Evolutionary conservation across 2,888 invertebrate species (phyloP), one percentile per base, ranked within the genome.

Genomic region (Neoascia interrupta): DNA sequence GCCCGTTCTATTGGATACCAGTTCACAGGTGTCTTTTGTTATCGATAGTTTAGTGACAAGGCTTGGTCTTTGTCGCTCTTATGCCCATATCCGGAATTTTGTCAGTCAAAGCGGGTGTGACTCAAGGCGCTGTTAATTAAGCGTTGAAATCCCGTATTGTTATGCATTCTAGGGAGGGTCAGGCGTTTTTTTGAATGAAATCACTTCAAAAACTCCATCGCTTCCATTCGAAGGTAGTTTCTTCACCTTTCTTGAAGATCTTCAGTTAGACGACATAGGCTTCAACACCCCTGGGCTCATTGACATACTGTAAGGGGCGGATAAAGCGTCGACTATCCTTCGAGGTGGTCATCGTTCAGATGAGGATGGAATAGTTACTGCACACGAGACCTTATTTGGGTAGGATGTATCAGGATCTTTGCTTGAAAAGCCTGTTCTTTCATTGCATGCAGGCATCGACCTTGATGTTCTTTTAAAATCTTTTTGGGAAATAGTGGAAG

Each of bases 271-370:
- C 8, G 28, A 56, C n/a, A 26, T 37, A 37, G 53, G 37, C 37
- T 54, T 54, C 23, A 37, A 37, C 23, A 54, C 11, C 11, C 36
- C 51, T 11, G 51, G 51, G 11, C 51, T 18, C 21, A 51, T 51
- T 36, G 51, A 51, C 10, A 37, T 54, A 15, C n/a, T n/a, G n/a
- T 36, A 36, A n/a, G 53, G 36, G 8, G 41, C 56, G 5, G 56
- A 56, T 11, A 54, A 54, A 34, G 37, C 26, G 26, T 54, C 39
- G 54, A 54, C 37, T 37, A 23, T 36, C 6, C 23, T 37, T 21
- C 53, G 11, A 23, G 23, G 53, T 37, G 37, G 37, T 37, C 53
- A 53, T 47, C 47, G 47, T 47, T 47, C 26, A 47, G 45, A 45
- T 26, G 23, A 23, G 16, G 45, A 45, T 26, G 45, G 45, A 23